A percentile compares a stretch with the other conserved stretches of the same genome.
Conservation (phyloP, 1,140 invertebrate species). For the Frieseomelitta varia region DNA sequence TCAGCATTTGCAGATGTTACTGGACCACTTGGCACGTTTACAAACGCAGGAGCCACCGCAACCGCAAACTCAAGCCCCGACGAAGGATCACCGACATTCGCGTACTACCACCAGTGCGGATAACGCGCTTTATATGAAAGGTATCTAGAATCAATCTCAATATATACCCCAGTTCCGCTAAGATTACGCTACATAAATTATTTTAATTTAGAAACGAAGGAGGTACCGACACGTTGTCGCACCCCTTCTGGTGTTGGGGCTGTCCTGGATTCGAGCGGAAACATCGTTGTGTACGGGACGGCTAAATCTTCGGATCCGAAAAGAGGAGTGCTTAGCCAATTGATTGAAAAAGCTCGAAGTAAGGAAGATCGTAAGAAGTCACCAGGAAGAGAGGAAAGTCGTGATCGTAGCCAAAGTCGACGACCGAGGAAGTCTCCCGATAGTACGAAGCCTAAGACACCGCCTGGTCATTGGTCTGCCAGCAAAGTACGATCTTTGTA, state of each 20-base stretch:
- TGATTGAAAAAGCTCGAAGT: slow-evolving; percentile 83
- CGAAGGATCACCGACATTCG: slow-evolving; percentile 78
- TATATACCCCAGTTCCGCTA: background rate
- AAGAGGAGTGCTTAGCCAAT: slow-evolving; percentile 82
- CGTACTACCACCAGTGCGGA: slow-evolving; percentile 74
- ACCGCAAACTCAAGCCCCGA: slow-evolving; percentile 68
- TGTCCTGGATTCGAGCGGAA: slow-evolving; percentile 78
- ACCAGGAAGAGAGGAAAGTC: slow-evolving; percentile 75
- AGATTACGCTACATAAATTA: background rate
- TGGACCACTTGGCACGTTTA: slow-evolving; percentile 83
- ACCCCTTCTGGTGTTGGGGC: slow-evolving; percentile 77
- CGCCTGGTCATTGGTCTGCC: slow-evolving; percentile 73
- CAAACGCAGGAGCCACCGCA: slow-evolving; percentile 79
- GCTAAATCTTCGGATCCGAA: slow-evolving; percentile 76
- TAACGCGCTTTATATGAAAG: slow-evolving; percentile 80
- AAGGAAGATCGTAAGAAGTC: slow-evolving; percentile 84
- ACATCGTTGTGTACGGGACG: slow-evolving; percentile 78
- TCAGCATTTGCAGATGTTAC: slow-evolving; percentile 82
- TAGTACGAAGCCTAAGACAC: slow-evolving; percentile 81
- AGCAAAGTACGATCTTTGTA: slow-evolving; percentile 79
- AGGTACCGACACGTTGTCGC: slow-evolving; percentile 76
- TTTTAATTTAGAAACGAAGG: slow-evolving; percentile 73
- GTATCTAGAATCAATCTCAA: slow-evolving; percentile 55
- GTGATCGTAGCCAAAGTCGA: slow-evolving; percentile 76
- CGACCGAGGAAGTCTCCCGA: slow-evolving; percentile 81